phyloP scores from a whole-genome alignment of 2,888 invertebrate species.

The Tanypteryx hageni region DNA sequence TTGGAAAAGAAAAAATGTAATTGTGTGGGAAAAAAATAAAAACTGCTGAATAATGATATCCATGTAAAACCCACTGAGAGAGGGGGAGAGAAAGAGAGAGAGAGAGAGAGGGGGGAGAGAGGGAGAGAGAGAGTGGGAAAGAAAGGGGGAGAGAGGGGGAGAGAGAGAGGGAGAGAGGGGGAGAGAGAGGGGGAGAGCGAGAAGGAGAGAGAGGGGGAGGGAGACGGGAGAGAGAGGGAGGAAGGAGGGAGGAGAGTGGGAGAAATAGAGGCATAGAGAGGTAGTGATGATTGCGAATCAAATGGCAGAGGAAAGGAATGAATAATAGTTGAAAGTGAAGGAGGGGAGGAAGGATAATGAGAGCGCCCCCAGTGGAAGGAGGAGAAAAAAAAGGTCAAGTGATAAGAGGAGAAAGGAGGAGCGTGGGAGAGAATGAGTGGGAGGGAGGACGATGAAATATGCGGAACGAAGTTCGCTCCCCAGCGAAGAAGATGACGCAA shows the following conservation, averaged over 20 bases:
- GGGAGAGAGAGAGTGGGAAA: conserved; percentile 27
- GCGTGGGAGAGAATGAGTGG: conserved; percentile 38
- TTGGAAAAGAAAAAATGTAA: conserved; percentile 53
- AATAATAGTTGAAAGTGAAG: neutral
- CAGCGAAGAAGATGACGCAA: conserved; percentile 47
- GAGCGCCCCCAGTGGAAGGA: conserved; percentile 59
- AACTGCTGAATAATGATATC: too few species aligned
- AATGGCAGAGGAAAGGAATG: conserved; percentile 11
- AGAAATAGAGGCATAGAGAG: conserved; percentile 65
- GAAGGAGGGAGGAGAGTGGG: conserved; percentile 63
- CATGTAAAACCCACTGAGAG: neutral
- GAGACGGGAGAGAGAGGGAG: conserved; percentile 14
- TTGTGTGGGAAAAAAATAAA: too few species aligned
- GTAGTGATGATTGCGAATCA: neutral
- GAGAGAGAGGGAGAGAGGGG: neutral
- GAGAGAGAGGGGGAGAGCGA: neutral
- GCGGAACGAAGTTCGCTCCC: conserved; percentile 50
- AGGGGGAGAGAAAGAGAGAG: too few species aligned
- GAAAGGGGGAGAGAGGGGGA: too few species aligned
- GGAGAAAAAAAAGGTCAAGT: conserved; percentile 59
- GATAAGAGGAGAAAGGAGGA: conserved; percentile 61
- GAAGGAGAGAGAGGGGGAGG: neutral
- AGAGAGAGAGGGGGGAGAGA: too few species aligned
- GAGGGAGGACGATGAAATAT: conserved; percentile 29
- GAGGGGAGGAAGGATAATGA: conserved; percentile 66